Evolutionary conservation across 2,888 invertebrate species (phyloP).

Genomic region (Axea sp.): DNA sequence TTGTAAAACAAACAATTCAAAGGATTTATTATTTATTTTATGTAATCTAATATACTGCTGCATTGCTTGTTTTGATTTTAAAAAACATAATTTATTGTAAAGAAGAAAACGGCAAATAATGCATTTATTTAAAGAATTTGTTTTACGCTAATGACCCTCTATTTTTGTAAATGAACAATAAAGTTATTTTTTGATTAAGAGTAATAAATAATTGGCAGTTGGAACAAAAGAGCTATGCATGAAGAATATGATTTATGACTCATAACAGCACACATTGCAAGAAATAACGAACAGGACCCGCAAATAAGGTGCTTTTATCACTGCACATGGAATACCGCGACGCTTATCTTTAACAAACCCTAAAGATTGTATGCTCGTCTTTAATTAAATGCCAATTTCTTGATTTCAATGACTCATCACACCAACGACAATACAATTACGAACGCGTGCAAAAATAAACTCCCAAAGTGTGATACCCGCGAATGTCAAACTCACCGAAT

Average conservation of each 20-base stretch:
- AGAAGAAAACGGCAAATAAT: too few species aligned
- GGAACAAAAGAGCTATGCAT: too few species aligned
- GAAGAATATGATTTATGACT: constrained; percentile 30
- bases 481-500: too few species aligned
- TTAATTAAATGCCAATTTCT: constrained; percentile 9
- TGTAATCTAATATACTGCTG: too few species aligned
- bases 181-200: neutral
- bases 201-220: constrained; percentile 5
- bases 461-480: neutral
- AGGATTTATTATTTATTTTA: too few species aligned
- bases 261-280: constrained; percentile 29
- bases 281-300: constrained; percentile 1
- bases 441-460: constrained; percentile 6
- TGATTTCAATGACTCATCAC: constrained; percentile 2
- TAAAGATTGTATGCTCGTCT: neutral
- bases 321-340: constrained; percentile 6
- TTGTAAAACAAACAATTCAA: too few species aligned
- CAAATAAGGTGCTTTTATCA: constrained; percentile 23
- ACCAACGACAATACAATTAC: constrained; percentile 2
- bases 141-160: constrained; percentile 1
- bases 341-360: neutral
- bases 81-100: too few species aligned
- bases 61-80: too few species aligned
- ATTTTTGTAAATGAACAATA: neutral
- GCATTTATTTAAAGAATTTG: too few species aligned